Base-by-base conservation (phyloP, 1,140 invertebrate genomes). In the Hycleus cichorii region DNA sequence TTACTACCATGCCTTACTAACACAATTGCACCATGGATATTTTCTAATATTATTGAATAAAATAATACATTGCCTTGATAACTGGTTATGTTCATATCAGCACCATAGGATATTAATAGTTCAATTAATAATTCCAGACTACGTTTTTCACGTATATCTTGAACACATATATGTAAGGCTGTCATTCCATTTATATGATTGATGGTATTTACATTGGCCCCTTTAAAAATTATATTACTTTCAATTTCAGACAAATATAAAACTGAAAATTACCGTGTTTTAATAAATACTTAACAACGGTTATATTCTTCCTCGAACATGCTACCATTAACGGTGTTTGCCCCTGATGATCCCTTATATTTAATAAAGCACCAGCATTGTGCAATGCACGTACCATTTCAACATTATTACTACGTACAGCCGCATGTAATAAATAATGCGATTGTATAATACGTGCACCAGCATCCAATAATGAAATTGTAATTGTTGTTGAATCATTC, bases 271-370 rank as follows among this genome's bases (percentile, higher is more conserved):
- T 67, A 78, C 80, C 80, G 65, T 76, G 66, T 46, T 71, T 64
- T 3, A 83, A 53, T 42, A 82, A 27, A 39, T 76, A 75, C 60
- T 73, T 68, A 7, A 79, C 72, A 57, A 83, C 72, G 5, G 74
- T 64, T 4, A 78, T 67, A 63, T 83, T 78, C 45, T 78, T 76
- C 48, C 75, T 77, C 5, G 76, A 75, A 51, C 81, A 81, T 32
- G 83, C 81, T n/a, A 80, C 67, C 69, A 84, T 81, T 4, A 87
- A 72, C 4, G 84, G 81, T 0, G 84, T 84, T 47, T 78, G 74
- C 8, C 81, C 82, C 51, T 76, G 73, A 26, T 74, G 68, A 69
- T 83, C 77, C 2, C 78, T 71, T 3, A 79, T 62, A 62, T 80
- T 81, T 9, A 80, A 67, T 58, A 77, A 74, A 24, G 78, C 77